phyloP scores from a whole-genome alignment of 1,140 invertebrate species.

The Cydia splendana region DNA sequence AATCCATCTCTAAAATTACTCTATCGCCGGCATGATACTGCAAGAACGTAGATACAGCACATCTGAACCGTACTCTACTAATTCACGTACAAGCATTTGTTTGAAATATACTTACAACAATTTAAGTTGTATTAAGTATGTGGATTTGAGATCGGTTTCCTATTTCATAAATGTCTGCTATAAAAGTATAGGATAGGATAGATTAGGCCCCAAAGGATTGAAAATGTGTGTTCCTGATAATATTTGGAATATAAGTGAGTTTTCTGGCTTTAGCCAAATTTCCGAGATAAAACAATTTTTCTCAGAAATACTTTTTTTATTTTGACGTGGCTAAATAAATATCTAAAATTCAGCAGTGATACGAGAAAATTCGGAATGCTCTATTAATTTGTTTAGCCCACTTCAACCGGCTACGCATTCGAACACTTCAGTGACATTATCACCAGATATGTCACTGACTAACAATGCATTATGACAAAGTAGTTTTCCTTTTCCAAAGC shows the following conservation, averaged over 20 bases:
- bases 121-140: neutral
- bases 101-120: neutral
- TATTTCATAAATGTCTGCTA: neutral
- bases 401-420: neutral
- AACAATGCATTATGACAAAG: conserved; percentile 5
- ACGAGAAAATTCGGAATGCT: too few species aligned
- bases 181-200: too few species aligned
- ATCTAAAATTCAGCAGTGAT: too few species aligned
- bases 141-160: neutral
- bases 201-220: too few species aligned
- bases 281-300: too few species aligned
- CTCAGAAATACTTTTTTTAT: too few species aligned
- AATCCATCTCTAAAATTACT: conserved; percentile 15
- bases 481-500: neutral
- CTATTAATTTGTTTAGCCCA: neutral
- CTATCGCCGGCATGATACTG: neutral
- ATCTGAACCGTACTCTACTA: neutral
- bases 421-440: neutral
- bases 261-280: too few species aligned
- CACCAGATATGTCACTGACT: neutral
- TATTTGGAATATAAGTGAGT: too few species aligned
- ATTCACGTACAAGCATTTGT: neutral
- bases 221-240: too few species aligned
- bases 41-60: neutral
- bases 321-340: too few species aligned